phyloP scores from a whole-genome alignment of 2,888 invertebrate species.

The Melipona bicolor region DNA sequence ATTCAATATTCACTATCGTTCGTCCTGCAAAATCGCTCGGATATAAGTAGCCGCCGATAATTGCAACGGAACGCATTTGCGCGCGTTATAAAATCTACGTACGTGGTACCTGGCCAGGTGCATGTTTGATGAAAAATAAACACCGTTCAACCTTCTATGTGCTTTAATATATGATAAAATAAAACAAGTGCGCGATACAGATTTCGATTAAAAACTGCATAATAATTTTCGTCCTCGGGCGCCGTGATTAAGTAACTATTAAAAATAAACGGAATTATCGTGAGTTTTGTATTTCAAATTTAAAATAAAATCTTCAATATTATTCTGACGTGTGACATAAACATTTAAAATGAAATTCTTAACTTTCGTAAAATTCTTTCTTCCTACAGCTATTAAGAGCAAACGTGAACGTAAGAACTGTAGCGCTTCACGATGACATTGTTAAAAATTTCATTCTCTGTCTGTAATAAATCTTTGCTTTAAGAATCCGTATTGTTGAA shows the following conservation, averaged over 20 bases:
- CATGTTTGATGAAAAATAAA: not conserved
- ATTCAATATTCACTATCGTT: constrained; percentile 58
- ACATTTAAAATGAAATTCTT: too few relatives aligned
- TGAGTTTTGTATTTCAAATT: too few relatives aligned
- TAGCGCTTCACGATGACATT: not conserved
- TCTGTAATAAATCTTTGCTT: not conserved
- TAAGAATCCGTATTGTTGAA: not conserved
- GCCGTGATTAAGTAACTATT: not conserved
- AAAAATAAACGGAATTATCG: too few relatives aligned
- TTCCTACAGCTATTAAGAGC: too few relatives aligned
- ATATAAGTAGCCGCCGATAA: constrained; percentile 24
- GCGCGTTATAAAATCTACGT: not conserved
- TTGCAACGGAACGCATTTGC: not conserved
- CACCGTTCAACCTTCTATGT: too few relatives aligned
- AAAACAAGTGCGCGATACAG: not conserved
- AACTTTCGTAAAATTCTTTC: too few relatives aligned
- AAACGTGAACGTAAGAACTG: not conserved
- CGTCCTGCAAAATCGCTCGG: constrained; percentile 28
- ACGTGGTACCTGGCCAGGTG: not conserved
- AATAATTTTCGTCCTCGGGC: not conserved
- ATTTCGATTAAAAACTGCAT: not conserved
- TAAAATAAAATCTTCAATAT: too few relatives aligned
- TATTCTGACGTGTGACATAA: too few relatives aligned
- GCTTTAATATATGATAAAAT: not conserved
- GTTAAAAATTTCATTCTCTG: not conserved